Evolutionary conservation across 2,888 invertebrate genomes (phyloP), one percentile per base, ranked within the genome.

Genomic region (Aspidiotus destructor): DNA sequence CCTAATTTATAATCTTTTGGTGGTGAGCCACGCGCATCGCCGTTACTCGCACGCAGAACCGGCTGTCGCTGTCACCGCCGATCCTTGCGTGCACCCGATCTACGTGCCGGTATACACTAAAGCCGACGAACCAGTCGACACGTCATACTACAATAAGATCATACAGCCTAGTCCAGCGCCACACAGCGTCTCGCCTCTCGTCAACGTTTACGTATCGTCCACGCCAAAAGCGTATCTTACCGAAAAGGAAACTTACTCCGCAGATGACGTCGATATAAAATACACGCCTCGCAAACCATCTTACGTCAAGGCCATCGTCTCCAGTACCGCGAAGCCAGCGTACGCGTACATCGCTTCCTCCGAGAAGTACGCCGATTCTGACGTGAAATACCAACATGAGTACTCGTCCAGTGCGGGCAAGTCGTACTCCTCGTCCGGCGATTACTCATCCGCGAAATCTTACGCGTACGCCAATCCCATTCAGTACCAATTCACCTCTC

Each of bases 41-140:
- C 58, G 48, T 44, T 67, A 67, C 67, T 17, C 28, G n/a, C 67
- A 42, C 28, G 58, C 7, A 8, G 40, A 67, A 60, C 57, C 58
- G 17, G 57, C 67, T 41, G 58, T 57, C 40, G 44, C 58, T n/a
- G 58, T 57, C 40, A 42, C 58, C 13, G 58, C 67, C n/a, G 64
- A 65, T 15, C 57, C 57, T 41, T 67, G 67, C 52, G 44, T 67
- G 11, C 67, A 67, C 52, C 67, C 67, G 40, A 60, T 67, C n/a
- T 67, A 40, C 67, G 58, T 67, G 7, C 67, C 67, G 17, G 60
- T 67, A 16, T 67, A 67, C 60, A 57, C 67, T 9, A 67, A 67
- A 60, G 57, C 58, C 52, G 58, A 67, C 16, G 58, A 58, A 28
- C 58, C 44, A 7, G 58, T 57, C 41, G 61, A 61, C n/a, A n/a